Base-by-base conservation (phyloP, 2,888 invertebrate species). In the Ectobius pallidus region DNA sequence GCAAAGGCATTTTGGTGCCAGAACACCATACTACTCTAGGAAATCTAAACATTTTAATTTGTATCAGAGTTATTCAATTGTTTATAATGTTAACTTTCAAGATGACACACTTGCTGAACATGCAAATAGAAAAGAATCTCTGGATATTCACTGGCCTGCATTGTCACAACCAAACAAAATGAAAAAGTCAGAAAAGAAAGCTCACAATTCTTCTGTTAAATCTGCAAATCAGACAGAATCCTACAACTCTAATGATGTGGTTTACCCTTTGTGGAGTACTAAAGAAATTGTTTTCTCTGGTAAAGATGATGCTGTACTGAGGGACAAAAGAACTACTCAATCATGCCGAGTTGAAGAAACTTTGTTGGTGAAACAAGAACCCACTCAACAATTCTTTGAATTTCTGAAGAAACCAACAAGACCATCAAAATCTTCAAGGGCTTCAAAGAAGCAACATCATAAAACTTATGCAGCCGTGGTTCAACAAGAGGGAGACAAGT, bases 401-500 rank as follows among this genome's bases (percentile, higher is more conserved):
- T 6, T 6, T 39, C 7, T 9, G 14, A 14, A 6, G 14, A 6
- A 39, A 6, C 6, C 6, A 9, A 39, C 39, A 39, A 14, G 6
- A 9, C 39, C 39, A 39, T 6, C 14, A 6, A 39, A 6, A 9
- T 39, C 39, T 39, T n/a, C n/a, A n/a, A n/a, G n/a, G n/a, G n/a
- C n/a, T n/a, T n/a, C n/a, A n/a, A n/a, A n/a, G n/a, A n/a, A n/a
- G n/a, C n/a, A n/a, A n/a, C 6, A 39, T 27, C 58, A 58, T 3
- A 58, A 58, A 27, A 58, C 58, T 1, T 58, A 58, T 58, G 58
- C 58, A 25, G 58, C 20, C 25, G 58, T 25, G 20, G 58, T 58
- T 9, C 58, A 58, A 22, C 58, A 27, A 58, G 27, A 58, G 25
- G 25, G 16, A n/a, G 58, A 16, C 25, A 25, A n/a, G 6, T 14